Percentiles rank a stretch among this genome's conserved stretches.
phyloP scores from a whole-genome alignment of 1,140 invertebrate genomes.

The Brevipalpus yothersi region DNA sequence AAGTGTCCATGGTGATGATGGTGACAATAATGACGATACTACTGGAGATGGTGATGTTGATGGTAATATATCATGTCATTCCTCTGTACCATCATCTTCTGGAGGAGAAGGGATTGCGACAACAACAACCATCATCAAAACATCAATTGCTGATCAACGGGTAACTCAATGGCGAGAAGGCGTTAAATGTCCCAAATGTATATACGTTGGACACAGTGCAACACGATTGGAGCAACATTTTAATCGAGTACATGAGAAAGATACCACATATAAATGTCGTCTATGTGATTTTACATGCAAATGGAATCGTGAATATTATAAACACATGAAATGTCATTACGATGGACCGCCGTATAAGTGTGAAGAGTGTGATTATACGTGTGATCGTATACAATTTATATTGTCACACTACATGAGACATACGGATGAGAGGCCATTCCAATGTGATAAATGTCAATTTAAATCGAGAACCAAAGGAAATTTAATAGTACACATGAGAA shows the following conservation, averaged over 20 bases:
- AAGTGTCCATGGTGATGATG: not conserved
- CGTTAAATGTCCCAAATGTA: constrained; percentile 27
- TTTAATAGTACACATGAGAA: constrained; percentile 22
- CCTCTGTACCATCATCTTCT: constrained; percentile 17
- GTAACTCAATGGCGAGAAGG: constrained; percentile 14
- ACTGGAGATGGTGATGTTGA: not conserved
- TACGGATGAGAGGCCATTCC: constrained; percentile 26
- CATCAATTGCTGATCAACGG: not conserved
- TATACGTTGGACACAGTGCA: constrained; percentile 23
- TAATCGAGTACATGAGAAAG: constrained; percentile 26
- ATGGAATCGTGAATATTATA: constrained; percentile 34
- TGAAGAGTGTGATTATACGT: constrained; percentile 29
- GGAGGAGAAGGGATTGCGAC: constrained; percentile 1
- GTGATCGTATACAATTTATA: constrained; percentile 27
- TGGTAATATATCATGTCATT: constrained; percentile 3
- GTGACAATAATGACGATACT: not conserved
- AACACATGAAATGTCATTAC: constrained; percentile 36
- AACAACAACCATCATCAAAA: not conserved
- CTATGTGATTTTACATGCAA: constrained; percentile 35
- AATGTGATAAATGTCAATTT: constrained; percentile 23
- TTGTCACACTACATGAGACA: constrained; percentile 28
- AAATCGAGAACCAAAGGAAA: constrained; percentile 24
- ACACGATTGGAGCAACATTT: constrained; percentile 26
- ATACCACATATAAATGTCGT: constrained; percentile 33
- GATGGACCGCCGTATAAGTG: constrained; percentile 34